Conservation (phyloP, 2,797 vertebrate species). For the Poecilia wingei region DNA sequence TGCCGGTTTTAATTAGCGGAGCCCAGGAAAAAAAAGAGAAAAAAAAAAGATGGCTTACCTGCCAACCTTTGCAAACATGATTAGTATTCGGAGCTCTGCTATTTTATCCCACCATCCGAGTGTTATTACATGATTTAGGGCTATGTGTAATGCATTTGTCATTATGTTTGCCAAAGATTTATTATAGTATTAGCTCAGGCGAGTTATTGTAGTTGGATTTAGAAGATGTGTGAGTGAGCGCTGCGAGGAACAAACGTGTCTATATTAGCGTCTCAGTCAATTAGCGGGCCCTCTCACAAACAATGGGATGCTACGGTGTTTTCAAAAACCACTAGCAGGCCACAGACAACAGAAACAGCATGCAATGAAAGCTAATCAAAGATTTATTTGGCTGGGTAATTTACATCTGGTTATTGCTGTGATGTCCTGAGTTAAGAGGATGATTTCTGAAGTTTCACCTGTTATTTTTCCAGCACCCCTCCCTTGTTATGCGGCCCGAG, state of each 20-base stretch:
- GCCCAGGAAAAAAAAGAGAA: slow-evolving; percentile 32
- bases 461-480: slow-evolving; percentile 52
- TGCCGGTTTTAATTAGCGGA: slow-evolving; percentile 76
- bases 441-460: slow-evolving; percentile 66
- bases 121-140: slow-evolving; percentile 34
- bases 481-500: slow-evolving; percentile 57
- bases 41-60: slow-evolving; percentile 69
- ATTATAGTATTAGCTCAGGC: not conserved
- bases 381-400: slow-evolving; percentile 61
- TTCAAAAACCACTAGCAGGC: slow-evolving; percentile 29
- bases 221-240: slow-evolving; percentile 10
- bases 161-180: slow-evolving; percentile 42
- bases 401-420: slow-evolving; percentile 66
- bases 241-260: slow-evolving; percentile 6
- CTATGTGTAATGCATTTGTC: slow-evolving; percentile 30
- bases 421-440: slow-evolving; percentile 59
- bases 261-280: slow-evolving; percentile 24
- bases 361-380: slow-evolving; percentile 63
- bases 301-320: slow-evolving; percentile 35
- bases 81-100: slow-evolving; percentile 65
- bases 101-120: slow-evolving; percentile 62
- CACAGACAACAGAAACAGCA: slow-evolving; percentile 51
- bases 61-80: slow-evolving; percentile 72
- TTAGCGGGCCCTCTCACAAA: slow-evolving; percentile 33
- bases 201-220: slow-evolving; percentile 16